These are phyloP conservation scores for Drosophila merina DNA, from an alignment of 2,888 invertebrate species.

Conservation along the genomic window DNA sequence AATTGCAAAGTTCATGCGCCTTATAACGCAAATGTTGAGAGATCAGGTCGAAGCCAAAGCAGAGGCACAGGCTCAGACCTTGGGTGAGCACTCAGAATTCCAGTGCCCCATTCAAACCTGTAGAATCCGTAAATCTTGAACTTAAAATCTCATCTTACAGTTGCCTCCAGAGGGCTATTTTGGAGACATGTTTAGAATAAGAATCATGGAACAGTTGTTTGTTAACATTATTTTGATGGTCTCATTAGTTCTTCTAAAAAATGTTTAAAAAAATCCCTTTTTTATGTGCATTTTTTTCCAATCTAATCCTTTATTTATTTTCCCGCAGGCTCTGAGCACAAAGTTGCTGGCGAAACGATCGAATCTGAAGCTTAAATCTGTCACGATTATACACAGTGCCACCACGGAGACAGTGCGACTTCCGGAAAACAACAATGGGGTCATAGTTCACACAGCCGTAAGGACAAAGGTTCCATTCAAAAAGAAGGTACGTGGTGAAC, in stretches of 20 bases:
- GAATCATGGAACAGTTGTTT: neutral
- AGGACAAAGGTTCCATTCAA: slow-evolving; percentile 94
- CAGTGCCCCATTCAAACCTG: slow-evolving; percentile 25
- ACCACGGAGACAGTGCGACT: slow-evolving; percentile 94
- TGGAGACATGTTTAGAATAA: neutral
- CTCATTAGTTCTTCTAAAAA: neutral
- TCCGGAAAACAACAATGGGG: slow-evolving; percentile 90
- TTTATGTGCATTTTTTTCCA: neutral
- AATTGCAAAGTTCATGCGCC: slow-evolving; percentile 69
- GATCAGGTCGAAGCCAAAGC: slow-evolving; percentile 77
- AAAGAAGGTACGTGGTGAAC: slow-evolving; percentile 88
- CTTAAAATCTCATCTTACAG: slow-evolving; percentile 14
- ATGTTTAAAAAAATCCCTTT: neutral
- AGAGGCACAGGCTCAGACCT: slow-evolving; percentile 39
- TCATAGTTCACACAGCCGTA: slow-evolving; percentile 93
- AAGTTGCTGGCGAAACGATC: slow-evolving; percentile 91
- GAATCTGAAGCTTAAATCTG: slow-evolving; percentile 92
- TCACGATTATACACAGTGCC: slow-evolving; percentile 95
- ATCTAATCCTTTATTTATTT: neutral
- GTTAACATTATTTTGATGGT: neutral
- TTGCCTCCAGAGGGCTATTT: slow-evolving; percentile 1
- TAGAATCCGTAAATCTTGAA: slow-evolving; percentile 43
- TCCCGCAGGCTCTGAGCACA: slow-evolving; percentile 89
- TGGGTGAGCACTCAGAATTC: slow-evolving; percentile 50
- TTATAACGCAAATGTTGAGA: slow-evolving; percentile 73